Base-by-base conservation (phyloP, 2,888 invertebrate species). In the Megastigmus dorsalis region DNA sequence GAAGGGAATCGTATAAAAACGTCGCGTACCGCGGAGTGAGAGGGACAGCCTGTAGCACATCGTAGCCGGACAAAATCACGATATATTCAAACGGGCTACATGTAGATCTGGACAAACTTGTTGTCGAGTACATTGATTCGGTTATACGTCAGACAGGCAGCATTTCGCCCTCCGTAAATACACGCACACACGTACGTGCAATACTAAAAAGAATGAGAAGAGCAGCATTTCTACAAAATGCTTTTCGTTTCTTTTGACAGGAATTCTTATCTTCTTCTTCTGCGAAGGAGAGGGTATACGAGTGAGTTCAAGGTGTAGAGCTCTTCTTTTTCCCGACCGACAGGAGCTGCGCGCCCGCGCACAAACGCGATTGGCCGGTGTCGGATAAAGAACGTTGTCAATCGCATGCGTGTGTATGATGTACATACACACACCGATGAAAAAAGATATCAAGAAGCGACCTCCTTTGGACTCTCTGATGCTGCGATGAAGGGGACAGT, bases 341-440 rank as follows among this genome's bases (percentile, higher is more conserved):
- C 26, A 52, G 52, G 2, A 4, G n/a, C 9, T 2, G 18, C n/a
- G n/a, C 33, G n/a, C 15, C 1, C 41, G 15, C 33, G n/a, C 15
- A 28, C 41, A 62, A 62, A 54, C 52, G 38, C 36, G 45, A 54
- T 66, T 60, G 62, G 66, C 54, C 43, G 57, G 52, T 62, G 54
- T 60, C 54, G 66, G 55, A 66, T 75, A 71, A 71, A 75, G 65
- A 75, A 74, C 50, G 48, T 62, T 71, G 66, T 71, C 71, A 66
- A 50, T 63, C 30, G 62, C 71, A 67, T 41, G 36, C 41, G 28
- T 38, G 18, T 57, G 18, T 52, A 23, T 13, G 7, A n/a, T 5
- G 48, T 9, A 23, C 28, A 55, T 65, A 45, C 33, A 59, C 30
- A 41, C 54, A 38, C 2, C 15, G 10, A 9, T 23, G 33, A 26